These are phyloP conservation scores for Cisticola juncidis DNA, from an alignment of 2,113 vertebrate genomes.

Conservation along the genomic window DNA sequence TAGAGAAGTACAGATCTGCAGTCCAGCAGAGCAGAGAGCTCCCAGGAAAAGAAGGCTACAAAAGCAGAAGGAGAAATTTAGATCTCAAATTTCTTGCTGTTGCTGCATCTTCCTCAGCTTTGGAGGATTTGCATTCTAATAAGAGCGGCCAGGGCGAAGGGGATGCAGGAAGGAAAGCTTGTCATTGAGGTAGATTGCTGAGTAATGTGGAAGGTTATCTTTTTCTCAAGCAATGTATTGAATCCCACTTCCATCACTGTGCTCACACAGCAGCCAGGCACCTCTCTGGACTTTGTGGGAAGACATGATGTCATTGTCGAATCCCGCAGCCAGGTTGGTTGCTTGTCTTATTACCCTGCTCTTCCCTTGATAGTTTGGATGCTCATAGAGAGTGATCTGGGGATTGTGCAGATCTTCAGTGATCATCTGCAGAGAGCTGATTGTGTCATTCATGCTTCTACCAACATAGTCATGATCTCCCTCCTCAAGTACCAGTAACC, in stretches of 20 bases:
- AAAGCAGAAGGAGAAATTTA: neutral
- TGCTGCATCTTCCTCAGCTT: neutral
- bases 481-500: conserved; percentile 13
- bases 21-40: neutral
- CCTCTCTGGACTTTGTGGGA: conserved; percentile 35
- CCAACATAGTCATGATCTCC: neutral
- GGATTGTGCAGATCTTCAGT: neutral
- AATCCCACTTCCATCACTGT: neutral
- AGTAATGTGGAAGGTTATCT: neutral
- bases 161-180: conserved; percentile 3
- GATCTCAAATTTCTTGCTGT: neutral
- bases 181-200: neutral
- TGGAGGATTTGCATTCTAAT: neutral
- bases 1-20: neutral
- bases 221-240: neutral
- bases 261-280: conserved; percentile 13
- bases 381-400: conserved; percentile 32
- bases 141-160: neutral
- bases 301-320: neutral
- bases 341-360: neutral
- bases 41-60: neutral
- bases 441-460: neutral
- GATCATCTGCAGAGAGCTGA: conserved; percentile 6
- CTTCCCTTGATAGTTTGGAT: neutral
- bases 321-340: neutral